Evolutionary conservation across 2,113 vertebrate genomes (phyloP).

Genomic region (Tenrec ecaudatus): DNA sequence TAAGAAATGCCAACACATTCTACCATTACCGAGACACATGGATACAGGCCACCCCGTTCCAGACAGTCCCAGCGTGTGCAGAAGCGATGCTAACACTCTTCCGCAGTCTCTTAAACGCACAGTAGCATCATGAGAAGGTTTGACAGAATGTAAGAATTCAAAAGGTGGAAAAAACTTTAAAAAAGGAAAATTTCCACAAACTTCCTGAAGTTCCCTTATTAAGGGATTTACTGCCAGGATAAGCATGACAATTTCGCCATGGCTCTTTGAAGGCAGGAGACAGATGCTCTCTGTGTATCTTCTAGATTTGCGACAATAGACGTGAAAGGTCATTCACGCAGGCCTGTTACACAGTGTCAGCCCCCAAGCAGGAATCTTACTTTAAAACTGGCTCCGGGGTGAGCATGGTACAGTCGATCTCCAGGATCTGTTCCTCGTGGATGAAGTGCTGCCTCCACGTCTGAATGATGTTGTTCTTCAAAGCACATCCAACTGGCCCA

Average conservation of each 20-base stretch:
- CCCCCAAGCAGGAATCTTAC: conserved; percentile 84
- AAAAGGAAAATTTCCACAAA: too few relatives aligned
- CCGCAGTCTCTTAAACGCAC: too few relatives aligned
- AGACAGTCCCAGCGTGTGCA: too few relatives aligned
- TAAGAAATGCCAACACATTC: conserved; percentile 9
- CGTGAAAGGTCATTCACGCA: background rate
- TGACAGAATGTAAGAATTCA: too few relatives aligned
- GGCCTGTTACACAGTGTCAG: background rate
- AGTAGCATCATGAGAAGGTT: too few relatives aligned
- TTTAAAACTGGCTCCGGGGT: conserved; percentile 96
- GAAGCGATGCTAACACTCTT: too few relatives aligned
- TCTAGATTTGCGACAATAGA: background rate
- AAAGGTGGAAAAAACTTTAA: too few relatives aligned
- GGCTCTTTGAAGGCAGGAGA: background rate
- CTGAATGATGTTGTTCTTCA: conserved; percentile 99
- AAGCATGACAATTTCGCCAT: background rate
- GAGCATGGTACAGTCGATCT: conserved; percentile 99
- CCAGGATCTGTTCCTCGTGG: conserved; percentile 98
- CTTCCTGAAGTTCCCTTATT: too few relatives aligned
- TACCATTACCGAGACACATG: conserved; percentile 39
- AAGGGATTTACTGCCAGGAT: background rate
- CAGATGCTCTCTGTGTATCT: background rate
- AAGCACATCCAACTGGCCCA: conserved; percentile 96
- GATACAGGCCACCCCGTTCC: background rate
- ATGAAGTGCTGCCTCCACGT: conserved; percentile 99